Evolutionary conservation across 1,140 invertebrate genomes (phyloP).

Genomic region (Sinella curviseta): DNA sequence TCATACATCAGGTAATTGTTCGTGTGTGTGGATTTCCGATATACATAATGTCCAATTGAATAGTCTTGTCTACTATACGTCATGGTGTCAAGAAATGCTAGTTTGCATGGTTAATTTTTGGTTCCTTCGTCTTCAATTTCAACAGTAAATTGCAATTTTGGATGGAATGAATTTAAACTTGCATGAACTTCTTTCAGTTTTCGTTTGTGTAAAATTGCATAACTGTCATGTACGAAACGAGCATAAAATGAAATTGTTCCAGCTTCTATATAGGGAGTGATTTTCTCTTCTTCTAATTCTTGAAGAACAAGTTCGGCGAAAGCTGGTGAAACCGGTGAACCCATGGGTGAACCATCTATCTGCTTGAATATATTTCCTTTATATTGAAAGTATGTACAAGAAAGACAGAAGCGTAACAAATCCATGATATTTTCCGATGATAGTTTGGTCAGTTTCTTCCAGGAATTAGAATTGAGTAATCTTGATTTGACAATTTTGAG

Average conservation of each 20-base stretch:
- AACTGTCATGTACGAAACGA: constrained; percentile 45
- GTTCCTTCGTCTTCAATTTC: too few species aligned
- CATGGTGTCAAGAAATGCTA: too few species aligned
- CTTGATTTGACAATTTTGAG: background rate
- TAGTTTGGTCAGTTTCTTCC: constrained; percentile 3
- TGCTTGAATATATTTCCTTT: constrained; percentile 33
- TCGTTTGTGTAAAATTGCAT: background rate
- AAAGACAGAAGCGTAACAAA: constrained; percentile 28
- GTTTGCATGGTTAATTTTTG: too few species aligned
- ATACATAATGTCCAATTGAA: too few species aligned
- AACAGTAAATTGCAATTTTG: too few species aligned
- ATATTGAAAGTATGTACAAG: constrained; percentile 33
- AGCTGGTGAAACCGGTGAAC: constrained; percentile 15
- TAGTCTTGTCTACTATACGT: too few species aligned
- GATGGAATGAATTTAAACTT: too few species aligned
- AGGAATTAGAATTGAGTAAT: background rate
- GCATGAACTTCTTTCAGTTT: background rate
- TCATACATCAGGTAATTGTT: too few species aligned
- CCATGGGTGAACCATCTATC: constrained; percentile 29
- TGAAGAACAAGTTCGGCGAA: constrained; percentile 30
- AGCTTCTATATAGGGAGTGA: background rate
- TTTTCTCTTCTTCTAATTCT: constrained; percentile 35
- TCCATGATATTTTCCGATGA: constrained; percentile 20
- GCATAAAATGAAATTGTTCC: constrained; percentile 25
- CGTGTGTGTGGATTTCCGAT: too few species aligned